A percentile compares a stretch with the other conserved stretches of the same genome.
Conservation (phyloP, 2,113 vertebrate species). For the Xenopus tropicalis region UCB_Xtro_10.0 CM004443.2:56696501-56697000, state of each 20-base stretch:
- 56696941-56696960: slow-evolving; percentile 63
- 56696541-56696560: not conserved
- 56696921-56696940: slow-evolving; percentile 59
- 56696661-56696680: slow-evolving; percentile 19
- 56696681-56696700: not conserved
- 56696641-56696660: not conserved
- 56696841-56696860: slow-evolving; percentile 31
- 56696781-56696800: slow-evolving; percentile 43
- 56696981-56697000: slow-evolving; percentile 61
- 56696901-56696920: slow-evolving; percentile 57
- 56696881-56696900: slow-evolving; percentile 58
- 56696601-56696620: not conserved
- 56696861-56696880: slow-evolving; percentile 50
- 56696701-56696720: slow-evolving; percentile 42
- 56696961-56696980: slow-evolving; percentile 61
- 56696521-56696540: not conserved
- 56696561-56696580: slow-evolving; percentile 17
- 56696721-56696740: slow-evolving; percentile 45
- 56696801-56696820: slow-evolving; percentile 43
- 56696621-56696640: not conserved
- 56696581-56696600: slow-evolving; percentile 19
- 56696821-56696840: slow-evolving; percentile 40
- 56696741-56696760: slow-evolving; percentile 44
- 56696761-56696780: slow-evolving; percentile 41
- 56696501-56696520: slow-evolving; percentile 9